Evolutionary conservation across 1,140 invertebrate species (phyloP), one percentile per base, ranked within the genome.

Genomic region (Popillia japonica): DNA sequence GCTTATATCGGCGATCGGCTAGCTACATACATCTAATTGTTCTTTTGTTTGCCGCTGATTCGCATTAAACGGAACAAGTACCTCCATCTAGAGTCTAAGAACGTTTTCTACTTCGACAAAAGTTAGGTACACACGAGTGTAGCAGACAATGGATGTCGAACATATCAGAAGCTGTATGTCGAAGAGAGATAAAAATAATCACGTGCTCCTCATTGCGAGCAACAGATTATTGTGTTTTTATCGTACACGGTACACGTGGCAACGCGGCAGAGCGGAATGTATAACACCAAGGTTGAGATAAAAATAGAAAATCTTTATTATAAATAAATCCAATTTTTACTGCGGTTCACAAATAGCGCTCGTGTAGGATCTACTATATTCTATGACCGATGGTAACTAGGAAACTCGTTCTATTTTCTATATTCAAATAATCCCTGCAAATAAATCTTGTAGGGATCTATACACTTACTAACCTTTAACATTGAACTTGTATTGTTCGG

Each of bases 231-330:
- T 79, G 74, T 82, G 83, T 83, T 81, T 81, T 83, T 82, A 81
- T 82, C 80, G 81, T 72, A 64, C 55, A 83, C 81, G 80, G 81
- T 72, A 64, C 55, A 83, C 81, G 80, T 82, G 83, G 84, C 83
- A 85, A 85, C 84, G 76, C 72, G 42, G 83, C 59, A 73, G 9
- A 23, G 61, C 78, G 82, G 83, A 84, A 85, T 85, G 83, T 84
- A 82, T 83, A 84, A 83, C 81, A 82, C 83, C 84, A 85, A 85
- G 84, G 84, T 85, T 85, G 83, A 79, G 83, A 81, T 83, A 84
- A 84, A 85, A 85, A 85, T 85, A 85, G 84, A 83, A 83, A 84
- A 85, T 84, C 83, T 85, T 85, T 84, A 85, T 85, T 85, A 85
- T 85, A 85, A 85, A 85, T 85, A 85, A 85, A 85, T 83, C 82